These are phyloP conservation scores for Podilymbus podiceps DNA, from an alignment of 2,113 vertebrate genomes.

Conservation along the genomic window DNA sequence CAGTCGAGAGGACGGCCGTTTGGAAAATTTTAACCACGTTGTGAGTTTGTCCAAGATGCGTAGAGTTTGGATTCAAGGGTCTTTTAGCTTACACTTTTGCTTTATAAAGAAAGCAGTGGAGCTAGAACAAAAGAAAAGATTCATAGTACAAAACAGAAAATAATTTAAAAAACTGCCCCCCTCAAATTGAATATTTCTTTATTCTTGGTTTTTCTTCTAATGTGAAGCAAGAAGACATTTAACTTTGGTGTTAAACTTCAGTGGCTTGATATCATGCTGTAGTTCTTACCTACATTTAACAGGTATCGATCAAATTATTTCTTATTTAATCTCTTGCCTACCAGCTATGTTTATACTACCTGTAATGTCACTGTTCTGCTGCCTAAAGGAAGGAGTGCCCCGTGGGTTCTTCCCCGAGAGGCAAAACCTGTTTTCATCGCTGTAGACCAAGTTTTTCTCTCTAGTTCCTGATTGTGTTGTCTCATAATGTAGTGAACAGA, in stretches of 20 bases:
- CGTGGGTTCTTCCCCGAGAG: not conserved
- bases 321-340: not conserved
- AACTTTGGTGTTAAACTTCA: not conserved
- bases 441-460: not conserved
- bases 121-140: not conserved
- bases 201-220: not conserved
- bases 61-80: not conserved
- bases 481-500: not conserved
- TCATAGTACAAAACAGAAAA: not conserved
- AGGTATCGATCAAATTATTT: not conserved
- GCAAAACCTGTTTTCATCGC: not conserved
- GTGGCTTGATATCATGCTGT: not conserved
- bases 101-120: not conserved
- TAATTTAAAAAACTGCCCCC: not conserved
- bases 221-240: not conserved
- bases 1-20: not conserved
- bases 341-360: not conserved
- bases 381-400: slow-evolving; percentile 19
- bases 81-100: not conserved
- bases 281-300: not conserved
- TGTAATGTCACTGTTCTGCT: slow-evolving; percentile 29
- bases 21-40: not conserved
- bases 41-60: not conserved
- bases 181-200: not conserved
- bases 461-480: fast-evolving